Evolutionary conservation across 2,888 invertebrate species (phyloP).

Genomic region (Orchestes rusci): DNA sequence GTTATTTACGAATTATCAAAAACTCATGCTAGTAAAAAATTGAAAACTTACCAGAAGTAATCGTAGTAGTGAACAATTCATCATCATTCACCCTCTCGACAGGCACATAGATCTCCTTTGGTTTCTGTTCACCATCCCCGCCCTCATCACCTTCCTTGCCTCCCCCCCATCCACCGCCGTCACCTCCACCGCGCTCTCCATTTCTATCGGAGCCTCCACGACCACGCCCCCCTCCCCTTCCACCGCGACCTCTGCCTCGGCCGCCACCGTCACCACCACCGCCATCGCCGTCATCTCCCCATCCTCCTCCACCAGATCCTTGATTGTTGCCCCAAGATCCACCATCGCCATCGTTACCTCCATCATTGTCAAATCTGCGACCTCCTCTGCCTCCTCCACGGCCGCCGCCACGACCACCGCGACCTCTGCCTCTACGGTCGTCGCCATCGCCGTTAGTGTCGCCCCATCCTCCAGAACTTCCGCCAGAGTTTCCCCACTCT

Average conservation of each 20-base stretch:
- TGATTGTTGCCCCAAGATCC: constrained; percentile 12
- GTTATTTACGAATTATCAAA: no score
- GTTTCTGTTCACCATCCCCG: constrained; percentile 44
- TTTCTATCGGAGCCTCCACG: no score
- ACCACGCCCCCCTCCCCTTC: constrained; percentile 21
- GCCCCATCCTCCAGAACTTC: not conserved
- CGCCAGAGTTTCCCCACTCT: not conserved
- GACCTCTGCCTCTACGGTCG: no score
- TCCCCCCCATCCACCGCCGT: constrained; percentile 19
- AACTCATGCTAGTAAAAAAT: no score
- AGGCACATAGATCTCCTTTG: constrained; percentile 62
- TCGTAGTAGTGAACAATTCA: constrained; percentile 55
- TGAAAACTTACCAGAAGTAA: constrained; percentile 27
- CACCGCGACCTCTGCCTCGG: constrained; percentile 26
- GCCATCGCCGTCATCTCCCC: constrained; percentile 21
- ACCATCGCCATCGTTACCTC: constrained; percentile 9
- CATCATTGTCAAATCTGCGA: constrained; percentile 8
- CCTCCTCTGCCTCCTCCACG: constrained; percentile 24
- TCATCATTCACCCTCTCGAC: constrained; percentile 67
- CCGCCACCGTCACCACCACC: constrained; percentile 30
- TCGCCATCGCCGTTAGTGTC: no score
- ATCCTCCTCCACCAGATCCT: constrained; percentile 7
- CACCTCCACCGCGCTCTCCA: constrained; percentile 22
- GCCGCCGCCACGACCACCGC: constrained; percentile 12
- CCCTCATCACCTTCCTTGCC: constrained; percentile 33